phyloP scores from a whole-genome alignment of 1,140 invertebrate species.

The Drosophila pectinifera region DNA sequence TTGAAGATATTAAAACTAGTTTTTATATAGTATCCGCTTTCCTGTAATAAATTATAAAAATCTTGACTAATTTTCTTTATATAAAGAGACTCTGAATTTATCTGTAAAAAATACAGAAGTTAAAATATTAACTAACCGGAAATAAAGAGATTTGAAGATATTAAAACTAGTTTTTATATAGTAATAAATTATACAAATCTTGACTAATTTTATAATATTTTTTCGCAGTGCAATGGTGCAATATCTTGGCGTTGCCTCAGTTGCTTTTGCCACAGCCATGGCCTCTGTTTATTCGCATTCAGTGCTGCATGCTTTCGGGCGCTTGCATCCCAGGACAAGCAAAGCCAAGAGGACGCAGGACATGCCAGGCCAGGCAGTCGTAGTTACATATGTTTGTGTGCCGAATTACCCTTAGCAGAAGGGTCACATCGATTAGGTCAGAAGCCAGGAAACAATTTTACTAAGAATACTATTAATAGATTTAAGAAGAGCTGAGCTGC shows the following conservation, averaged over 20 bases:
- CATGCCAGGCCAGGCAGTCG: conserved; percentile 38
- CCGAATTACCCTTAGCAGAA: conserved; percentile 35
- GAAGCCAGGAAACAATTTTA: too few species aligned
- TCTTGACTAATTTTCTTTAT: too few species aligned
- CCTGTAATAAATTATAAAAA: not conserved
- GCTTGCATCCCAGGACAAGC: conserved; percentile 47
- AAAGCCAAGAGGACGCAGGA: conserved; percentile 22
- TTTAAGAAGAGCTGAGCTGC: too few species aligned
- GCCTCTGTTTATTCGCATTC: conserved; percentile 57
- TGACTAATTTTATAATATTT: not conserved
- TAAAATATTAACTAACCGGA: not conserved
- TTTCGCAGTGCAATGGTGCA: conserved; percentile 15
- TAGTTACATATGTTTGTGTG: conserved; percentile 60
- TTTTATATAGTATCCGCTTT: too few species aligned
- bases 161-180: too few species aligned
- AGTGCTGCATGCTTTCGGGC: conserved; percentile 54
- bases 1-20: not conserved
- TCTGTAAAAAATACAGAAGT: too few species aligned
- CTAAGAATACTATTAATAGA: too few species aligned
- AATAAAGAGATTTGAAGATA: not conserved
- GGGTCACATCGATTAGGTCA: conserved; percentile 1
- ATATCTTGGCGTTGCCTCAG: conserved; percentile 50
- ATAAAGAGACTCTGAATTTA: too few species aligned
- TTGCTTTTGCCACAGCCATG: conserved; percentile 38
- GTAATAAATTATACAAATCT: not conserved